A percentile compares a stretch with the other conserved stretches of the same genome.
These are phyloP conservation scores for Armadillidium nasatum DNA, from an alignment of 1,140 invertebrate species.

Conservation along the genomic window DNA sequence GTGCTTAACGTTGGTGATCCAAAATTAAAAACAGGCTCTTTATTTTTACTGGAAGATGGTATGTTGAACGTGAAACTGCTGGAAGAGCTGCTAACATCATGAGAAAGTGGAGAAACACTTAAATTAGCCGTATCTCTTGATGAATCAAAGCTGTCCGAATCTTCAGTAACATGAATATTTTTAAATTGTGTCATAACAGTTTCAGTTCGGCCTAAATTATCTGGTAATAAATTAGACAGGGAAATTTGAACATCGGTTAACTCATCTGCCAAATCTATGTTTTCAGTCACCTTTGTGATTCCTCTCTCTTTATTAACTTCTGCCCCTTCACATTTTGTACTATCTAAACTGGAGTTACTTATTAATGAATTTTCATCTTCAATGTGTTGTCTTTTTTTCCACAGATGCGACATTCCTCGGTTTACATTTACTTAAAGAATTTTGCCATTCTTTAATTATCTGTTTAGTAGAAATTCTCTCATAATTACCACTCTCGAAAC, in stretches of 20 bases:
- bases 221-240: background rate
- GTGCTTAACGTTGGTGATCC: background rate
- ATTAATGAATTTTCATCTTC: too few relatives aligned
- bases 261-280: background rate
- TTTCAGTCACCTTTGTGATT: background rate
- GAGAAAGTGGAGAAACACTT: background rate
- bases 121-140: background rate
- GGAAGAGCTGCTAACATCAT: background rate
- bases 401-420: background rate
- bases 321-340: too few relatives aligned
- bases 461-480: background rate
- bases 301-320: background rate
- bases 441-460: background rate
- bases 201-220: background rate
- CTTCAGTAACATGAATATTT: too few relatives aligned
- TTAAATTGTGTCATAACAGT: too few relatives aligned
- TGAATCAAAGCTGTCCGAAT: too few relatives aligned
- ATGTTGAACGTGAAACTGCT: background rate
- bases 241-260: background rate
- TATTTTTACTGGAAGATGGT: background rate
- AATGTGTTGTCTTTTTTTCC: too few relatives aligned
- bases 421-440: background rate
- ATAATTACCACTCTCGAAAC: background rate
- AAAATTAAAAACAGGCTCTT: background rate
- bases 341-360: too few relatives aligned